A percentile compares a stretch with the other conserved stretches of the same genome.
Evolutionary conservation across 2,888 invertebrate species (phyloP).

Genomic region (Caenorhabditis uteleia): DNA sequence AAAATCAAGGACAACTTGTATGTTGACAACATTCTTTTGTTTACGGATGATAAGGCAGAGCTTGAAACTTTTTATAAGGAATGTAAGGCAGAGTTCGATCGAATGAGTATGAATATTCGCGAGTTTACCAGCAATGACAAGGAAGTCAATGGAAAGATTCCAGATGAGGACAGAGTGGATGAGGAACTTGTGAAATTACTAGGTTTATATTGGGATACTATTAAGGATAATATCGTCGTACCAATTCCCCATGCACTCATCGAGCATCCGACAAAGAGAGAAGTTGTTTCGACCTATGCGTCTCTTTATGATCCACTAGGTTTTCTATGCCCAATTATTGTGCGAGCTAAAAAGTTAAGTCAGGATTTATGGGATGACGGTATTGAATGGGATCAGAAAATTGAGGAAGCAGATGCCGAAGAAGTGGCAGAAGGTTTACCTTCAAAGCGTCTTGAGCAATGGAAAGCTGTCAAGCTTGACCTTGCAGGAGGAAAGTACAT

Average conservation of each 20-base stretch:
- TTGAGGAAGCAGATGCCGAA: not conserved
- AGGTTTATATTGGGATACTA: conserved; percentile 2
- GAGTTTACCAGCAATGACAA: not conserved
- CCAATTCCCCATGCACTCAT: not conserved
- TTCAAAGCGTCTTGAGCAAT: not conserved
- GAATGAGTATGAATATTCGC: not conserved
- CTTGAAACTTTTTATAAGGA: too few relatives aligned
- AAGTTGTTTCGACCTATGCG: not conserved
- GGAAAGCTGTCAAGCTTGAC: too few relatives aligned
- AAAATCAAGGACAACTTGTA: conserved; percentile 5
- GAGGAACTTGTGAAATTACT: not conserved
- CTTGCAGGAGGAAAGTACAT: not conserved
- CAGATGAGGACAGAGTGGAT: not conserved
- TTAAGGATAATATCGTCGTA: not conserved
- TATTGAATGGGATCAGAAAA: not conserved
- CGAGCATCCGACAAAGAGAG: not conserved
- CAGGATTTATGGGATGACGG: not conserved
- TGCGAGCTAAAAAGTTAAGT: conserved; percentile 1
- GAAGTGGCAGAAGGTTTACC: not conserved
- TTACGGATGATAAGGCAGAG: not conserved
- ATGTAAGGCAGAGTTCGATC: not conserved
- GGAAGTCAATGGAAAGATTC: not conserved
- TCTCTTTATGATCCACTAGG: conserved; percentile 1
- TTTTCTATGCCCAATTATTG: not conserved
- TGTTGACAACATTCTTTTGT: conserved; percentile 1